A percentile compares a stretch with the other conserved stretches of the same genome.
These are phyloP conservation scores for Acipenser oxyrinchus DNA, from an alignment of 2,797 vertebrate species.

Conservation along the genomic window DNA sequence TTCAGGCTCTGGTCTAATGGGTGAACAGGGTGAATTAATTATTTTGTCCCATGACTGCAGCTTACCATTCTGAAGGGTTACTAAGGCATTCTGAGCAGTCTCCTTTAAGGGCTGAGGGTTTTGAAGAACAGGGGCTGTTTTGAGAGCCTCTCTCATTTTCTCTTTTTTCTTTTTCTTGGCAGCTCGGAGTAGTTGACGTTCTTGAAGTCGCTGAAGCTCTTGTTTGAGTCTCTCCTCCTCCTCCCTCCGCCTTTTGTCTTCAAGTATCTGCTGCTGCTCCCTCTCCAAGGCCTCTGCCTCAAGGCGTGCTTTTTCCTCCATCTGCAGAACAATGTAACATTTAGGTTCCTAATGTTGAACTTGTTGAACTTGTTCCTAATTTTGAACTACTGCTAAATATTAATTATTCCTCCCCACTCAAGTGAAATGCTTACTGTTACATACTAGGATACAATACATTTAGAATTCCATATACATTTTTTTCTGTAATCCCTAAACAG, in stretches of 20 bases:
- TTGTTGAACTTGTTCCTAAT: too few species aligned
- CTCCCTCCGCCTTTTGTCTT: conserved; percentile 65
- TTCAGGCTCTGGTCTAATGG: conserved; percentile 49
- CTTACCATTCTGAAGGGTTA: conserved; percentile 19
- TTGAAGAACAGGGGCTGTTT: conserved; percentile 48
- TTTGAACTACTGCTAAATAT: too few species aligned
- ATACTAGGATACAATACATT: too few species aligned
- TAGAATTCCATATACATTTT: too few species aligned
- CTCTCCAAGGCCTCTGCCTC: conserved; percentile 80
- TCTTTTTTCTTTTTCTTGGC: conserved; percentile 95
- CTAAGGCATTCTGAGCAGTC: conserved; percentile 59
- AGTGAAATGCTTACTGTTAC: too few species aligned
- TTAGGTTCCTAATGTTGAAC: too few species aligned
- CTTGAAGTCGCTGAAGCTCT: conserved; percentile 79
- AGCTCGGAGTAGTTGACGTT: conserved; percentile 75
- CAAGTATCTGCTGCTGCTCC: conserved; percentile 67
- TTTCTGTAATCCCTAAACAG: too few species aligned
- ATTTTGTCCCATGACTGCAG: conserved; percentile 52
- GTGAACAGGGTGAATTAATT: conserved; percentile 41
- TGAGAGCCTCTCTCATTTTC: conserved; percentile 56
- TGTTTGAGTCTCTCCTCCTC: conserved; percentile 76
- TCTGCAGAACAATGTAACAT: conserved; percentile 45
- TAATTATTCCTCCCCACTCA: too few species aligned
- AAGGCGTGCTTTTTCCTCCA: conserved; percentile 86
- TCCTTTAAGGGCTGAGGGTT: conserved; percentile 69